Evolutionary conservation across 2,113 vertebrate genomes (phyloP).

Genomic region (Vimba vimba): DNA sequence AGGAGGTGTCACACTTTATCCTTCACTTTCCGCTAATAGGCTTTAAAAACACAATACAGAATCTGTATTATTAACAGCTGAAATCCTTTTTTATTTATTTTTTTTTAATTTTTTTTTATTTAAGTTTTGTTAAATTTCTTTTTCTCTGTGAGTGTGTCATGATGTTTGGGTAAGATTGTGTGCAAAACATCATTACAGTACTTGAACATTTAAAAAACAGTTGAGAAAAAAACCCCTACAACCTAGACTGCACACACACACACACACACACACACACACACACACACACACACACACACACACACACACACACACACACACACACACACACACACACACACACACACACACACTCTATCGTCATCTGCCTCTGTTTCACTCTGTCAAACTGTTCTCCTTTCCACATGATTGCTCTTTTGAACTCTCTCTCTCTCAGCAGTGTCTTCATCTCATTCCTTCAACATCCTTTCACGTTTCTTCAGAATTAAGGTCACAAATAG

Average conservation of each 20-base stretch:
- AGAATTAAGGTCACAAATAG: constrained; percentile 1
- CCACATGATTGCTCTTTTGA: constrained; percentile 8
- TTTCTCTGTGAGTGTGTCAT: background rate
- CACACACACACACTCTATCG: background rate
- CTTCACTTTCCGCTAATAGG: background rate
- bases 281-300: too few species aligned
- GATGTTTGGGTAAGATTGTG: background rate
- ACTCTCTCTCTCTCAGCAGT: background rate
- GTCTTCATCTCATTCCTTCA: background rate
- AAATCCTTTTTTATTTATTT: background rate
- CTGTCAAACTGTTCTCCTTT: background rate
- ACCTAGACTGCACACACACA: background rate
- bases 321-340: too few species aligned
- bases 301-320: too few species aligned
- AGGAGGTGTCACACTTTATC: background rate
- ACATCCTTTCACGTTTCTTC: background rate
- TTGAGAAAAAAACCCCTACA: background rate
- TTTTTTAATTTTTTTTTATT: too few species aligned
- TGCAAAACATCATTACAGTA: background rate
- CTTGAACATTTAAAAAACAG: background rate
- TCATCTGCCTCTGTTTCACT: background rate
- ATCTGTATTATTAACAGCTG: background rate
- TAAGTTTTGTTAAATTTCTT: too few species aligned
- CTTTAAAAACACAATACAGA: background rate
- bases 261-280: too few species aligned